These are phyloP conservation scores for Cercopithecus mona DNA, from an alignment of 2,113 vertebrate genomes.

Conservation along the genomic window DNA sequence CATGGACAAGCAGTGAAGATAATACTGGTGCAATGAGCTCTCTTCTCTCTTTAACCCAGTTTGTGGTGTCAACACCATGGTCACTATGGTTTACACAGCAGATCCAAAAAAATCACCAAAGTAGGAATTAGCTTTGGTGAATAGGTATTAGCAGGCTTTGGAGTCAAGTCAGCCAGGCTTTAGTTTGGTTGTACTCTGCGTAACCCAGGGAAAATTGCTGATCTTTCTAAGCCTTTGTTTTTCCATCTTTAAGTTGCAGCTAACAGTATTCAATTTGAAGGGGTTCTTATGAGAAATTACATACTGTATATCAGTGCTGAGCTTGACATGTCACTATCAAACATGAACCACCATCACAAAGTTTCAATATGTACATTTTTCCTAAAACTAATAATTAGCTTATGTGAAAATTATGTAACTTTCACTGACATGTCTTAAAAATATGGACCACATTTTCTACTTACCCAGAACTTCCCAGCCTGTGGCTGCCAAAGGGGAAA, in stretches of 20 bases:
- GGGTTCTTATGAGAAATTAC: neutral
- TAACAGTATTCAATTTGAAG: neutral
- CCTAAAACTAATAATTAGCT: neutral
- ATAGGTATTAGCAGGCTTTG: neutral
- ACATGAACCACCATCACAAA: neutral
- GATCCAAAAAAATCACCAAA: neutral
- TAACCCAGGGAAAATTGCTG: neutral
- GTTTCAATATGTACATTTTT: neutral
- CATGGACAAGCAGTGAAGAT: neutral
- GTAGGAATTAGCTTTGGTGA: neutral
- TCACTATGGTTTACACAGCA: neutral
- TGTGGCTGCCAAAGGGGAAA: neutral
- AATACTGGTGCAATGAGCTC: neutral
- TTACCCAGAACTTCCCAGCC: neutral
- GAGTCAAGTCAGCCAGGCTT: neutral
- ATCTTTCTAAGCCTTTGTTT: neutral
- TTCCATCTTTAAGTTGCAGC: neutral
- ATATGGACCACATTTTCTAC: neutral
- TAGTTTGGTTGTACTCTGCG: neutral
- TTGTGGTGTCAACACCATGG: neutral
- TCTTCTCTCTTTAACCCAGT: neutral
- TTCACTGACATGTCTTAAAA: neutral
- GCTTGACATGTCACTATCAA: neutral
- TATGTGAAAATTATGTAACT: neutral
- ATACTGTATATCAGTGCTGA: neutral